These are phyloP conservation scores for Gisinianus flammeolus DNA, from an alignment of 2,888 invertebrate genomes.

Conservation along the genomic window DNA sequence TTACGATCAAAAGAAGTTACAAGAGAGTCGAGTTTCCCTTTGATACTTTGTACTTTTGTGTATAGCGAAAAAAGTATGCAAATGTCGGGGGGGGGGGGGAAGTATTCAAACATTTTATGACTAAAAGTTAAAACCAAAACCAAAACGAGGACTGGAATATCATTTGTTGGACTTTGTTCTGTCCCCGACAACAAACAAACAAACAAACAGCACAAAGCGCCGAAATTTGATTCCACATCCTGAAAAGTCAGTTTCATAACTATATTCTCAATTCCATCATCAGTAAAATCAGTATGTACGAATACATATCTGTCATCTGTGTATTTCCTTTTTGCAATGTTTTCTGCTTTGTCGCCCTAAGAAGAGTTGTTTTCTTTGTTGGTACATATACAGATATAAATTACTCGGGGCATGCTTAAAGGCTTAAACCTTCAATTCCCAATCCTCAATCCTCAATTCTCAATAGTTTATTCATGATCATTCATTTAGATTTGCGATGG, in stretches of 20 bases:
- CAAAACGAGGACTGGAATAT: neutral
- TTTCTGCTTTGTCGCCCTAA: neutral
- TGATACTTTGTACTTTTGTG: neutral
- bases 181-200: no score
- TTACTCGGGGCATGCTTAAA: neutral
- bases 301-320: neutral
- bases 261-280: no score
- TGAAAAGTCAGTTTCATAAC: no score
- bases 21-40: neutral
- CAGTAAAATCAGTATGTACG: no score
- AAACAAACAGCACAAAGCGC: no score
- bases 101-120: neutral
- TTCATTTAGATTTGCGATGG: no score
- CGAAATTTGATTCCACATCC: no score
- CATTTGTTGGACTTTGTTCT: neutral
- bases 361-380: no score
- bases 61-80: neutral
- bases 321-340: neutral
- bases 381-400: no score
- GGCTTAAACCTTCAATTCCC: neutral
- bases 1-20: slow-evolving; percentile 26
- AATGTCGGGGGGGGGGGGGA: neutral
- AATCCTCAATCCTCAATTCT: no score
- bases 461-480: no score
- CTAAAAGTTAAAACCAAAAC: neutral